Evolutionary conservation across 1,140 invertebrate species (phyloP).

Genomic region (Belonocnema kinseyi): DNA sequence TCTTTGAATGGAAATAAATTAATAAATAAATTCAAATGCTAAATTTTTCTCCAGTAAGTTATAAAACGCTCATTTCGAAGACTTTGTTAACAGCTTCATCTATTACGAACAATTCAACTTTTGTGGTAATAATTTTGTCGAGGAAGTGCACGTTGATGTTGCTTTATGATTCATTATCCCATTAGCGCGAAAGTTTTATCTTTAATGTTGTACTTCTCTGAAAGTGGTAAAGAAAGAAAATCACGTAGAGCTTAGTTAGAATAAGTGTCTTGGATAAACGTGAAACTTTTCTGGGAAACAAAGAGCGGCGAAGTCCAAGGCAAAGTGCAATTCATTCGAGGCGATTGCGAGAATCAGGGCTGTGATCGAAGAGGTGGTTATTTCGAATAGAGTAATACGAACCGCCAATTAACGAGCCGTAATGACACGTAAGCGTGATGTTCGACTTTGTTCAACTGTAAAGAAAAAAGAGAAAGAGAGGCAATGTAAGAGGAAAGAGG

Average conservation of each 20-base stretch:
- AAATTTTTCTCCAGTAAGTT: too few relatives aligned
- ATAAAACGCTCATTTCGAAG: neutral
- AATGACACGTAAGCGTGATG: neutral
- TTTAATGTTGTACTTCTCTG: conserved; percentile 48
- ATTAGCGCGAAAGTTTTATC: conserved; percentile 50
- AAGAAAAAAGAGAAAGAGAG: conserved; percentile 32
- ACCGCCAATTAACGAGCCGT: conserved; percentile 29
- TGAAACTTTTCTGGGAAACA: conserved; percentile 48
- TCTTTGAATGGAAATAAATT: conserved; percentile 10
- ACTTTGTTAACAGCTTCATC: conserved; percentile 25
- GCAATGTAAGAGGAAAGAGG: conserved; percentile 34
- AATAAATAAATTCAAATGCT: neutral
- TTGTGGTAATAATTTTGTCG: conserved; percentile 44
- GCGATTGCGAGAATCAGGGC: conserved; percentile 8
- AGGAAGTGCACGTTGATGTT: conserved; percentile 39
- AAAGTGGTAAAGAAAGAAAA: conserved; percentile 44
- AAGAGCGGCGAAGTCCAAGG: conserved; percentile 37
- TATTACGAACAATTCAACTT: conserved; percentile 27
- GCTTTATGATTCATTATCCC: conserved; percentile 53
- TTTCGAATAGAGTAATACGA: conserved; percentile 36
- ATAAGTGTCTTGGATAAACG: conserved; percentile 41
- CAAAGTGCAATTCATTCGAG: neutral
- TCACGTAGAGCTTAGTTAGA: conserved; percentile 17
- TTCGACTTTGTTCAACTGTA: conserved; percentile 37
- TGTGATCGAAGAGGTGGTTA: conserved; percentile 21